Base-by-base conservation (phyloP, 2,797 vertebrate genomes). In the Pseudochromis fuscus region DNA sequence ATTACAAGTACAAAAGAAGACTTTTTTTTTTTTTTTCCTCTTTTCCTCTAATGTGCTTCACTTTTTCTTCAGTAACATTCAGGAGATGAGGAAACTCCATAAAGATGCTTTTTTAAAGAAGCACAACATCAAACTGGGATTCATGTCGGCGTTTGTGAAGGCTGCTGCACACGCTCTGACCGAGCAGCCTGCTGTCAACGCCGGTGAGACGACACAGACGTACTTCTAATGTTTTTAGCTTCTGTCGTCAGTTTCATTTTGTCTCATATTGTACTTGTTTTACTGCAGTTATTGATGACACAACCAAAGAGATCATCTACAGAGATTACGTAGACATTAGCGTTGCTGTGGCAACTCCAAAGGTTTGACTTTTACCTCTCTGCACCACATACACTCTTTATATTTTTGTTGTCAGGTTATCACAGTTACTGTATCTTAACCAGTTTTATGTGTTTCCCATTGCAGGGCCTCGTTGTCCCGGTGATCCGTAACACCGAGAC, bases 131-230 rank as follows among this genome's bases (percentile, higher is more conserved):
- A 99, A 98, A 73, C 92, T 99, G 38, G 97, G 96, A 48, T 99
- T 99, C 78, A 98, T 99, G 97, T 99, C 97, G 0, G 95, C 95
- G 0, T 99, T 98, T 86, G 96, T 97, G 62, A 98, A 97, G 92
- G 97, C 97, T 51, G 92, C 96, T 3, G 96, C 96, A 2, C 94
- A 96, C 33, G 96, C 96, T 72, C 91, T 98, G 75, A 93, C 94
- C 37, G 96, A 97, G 66, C 97, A 98, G 79, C 97, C 97, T 2
- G 87, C 95, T 27, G 96, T 98, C 62, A 99, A 98, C 62, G 97
- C 94, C 65, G 97, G 97, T 97, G 81, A 87, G 93, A 72, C n/a
- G 1, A 33, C n/a, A 0, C 21, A 23, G 7, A 6, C 33, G 9
- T 9, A 13, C 12, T 0, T 60, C 7, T 1, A n/a, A n/a, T n/a